Evolutionary conservation across 2,797 vertebrate species (phyloP).

Genomic region (Otus scops): DNA sequence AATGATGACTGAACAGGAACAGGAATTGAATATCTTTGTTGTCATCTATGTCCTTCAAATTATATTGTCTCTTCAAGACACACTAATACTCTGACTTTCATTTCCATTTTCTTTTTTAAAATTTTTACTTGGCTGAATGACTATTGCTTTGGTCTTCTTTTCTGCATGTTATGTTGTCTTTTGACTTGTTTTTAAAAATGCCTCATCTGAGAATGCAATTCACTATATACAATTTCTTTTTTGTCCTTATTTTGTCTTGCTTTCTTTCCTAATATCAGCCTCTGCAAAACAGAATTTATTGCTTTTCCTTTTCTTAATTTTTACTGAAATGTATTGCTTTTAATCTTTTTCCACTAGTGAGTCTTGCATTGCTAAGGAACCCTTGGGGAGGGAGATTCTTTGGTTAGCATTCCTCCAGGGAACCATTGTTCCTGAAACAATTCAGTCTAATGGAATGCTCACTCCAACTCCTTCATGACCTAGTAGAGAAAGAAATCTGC

Average conservation of each 20-base stretch:
- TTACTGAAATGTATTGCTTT: neutral
- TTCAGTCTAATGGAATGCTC: neutral
- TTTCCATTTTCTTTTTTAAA: neutral
- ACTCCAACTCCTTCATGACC: neutral
- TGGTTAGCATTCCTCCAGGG: neutral
- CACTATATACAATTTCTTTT: neutral
- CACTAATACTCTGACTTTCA: neutral
- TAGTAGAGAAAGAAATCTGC: neutral
- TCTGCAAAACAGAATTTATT: neutral
- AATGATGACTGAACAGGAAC: neutral
- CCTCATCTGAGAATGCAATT: neutral
- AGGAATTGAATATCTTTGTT: neutral
- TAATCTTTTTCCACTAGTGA: neutral
- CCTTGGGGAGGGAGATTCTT: neutral
- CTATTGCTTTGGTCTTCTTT: neutral
- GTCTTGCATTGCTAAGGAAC: neutral
- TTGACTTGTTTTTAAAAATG: neutral
- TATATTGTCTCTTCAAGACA: neutral
- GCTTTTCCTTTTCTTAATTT: neutral
- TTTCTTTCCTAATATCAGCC: neutral
- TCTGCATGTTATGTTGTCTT: neutral
- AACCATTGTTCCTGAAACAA: neutral
- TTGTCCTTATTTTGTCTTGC: neutral
- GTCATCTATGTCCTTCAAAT: neutral
- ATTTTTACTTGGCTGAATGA: neutral